These are phyloP conservation scores for Xanthorhoe designata DNA, from an alignment of 2,888 invertebrate genomes.

Conservation along the genomic window DNA sequence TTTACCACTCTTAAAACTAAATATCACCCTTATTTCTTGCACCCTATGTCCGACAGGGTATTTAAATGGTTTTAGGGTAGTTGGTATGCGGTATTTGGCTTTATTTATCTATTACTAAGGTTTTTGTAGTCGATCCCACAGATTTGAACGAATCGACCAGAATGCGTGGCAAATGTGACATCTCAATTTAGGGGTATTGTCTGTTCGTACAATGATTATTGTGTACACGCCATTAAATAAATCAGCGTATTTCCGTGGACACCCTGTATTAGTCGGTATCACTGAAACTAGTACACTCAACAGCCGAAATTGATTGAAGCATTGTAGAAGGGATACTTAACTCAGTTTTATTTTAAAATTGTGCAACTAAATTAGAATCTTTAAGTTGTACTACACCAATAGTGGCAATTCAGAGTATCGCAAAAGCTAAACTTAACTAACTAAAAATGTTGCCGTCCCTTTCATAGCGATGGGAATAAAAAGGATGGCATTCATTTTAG, in stretches of 20 bases:
- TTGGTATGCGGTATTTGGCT: constrained; percentile 63
- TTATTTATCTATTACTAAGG: constrained; percentile 72
- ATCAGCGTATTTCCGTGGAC: constrained; percentile 44
- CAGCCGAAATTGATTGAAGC: background rate
- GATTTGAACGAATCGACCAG: constrained; percentile 52
- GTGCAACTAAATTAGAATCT: too few species aligned
- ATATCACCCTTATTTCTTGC: constrained; percentile 16
- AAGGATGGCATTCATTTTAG: too few species aligned
- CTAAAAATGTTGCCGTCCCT: too few species aligned
- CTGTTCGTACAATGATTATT: constrained; percentile 47
- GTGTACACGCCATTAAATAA: constrained; percentile 48
- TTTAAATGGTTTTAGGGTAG: constrained; percentile 2
- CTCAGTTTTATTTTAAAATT: too few species aligned
- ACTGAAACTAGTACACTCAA: constrained; percentile 13
- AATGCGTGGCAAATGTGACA: constrained; percentile 75
- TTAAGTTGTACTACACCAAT: too few species aligned
- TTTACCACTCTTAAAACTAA: background rate
- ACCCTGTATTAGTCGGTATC: constrained; percentile 24
- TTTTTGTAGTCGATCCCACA: constrained; percentile 65
- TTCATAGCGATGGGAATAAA: too few species aligned
- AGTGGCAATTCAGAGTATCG: too few species aligned
- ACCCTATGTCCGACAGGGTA: constrained; percentile 2
- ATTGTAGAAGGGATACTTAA: too few species aligned
- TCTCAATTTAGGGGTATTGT: constrained; percentile 81
- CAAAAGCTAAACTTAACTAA: too few species aligned